Conservation (phyloP, 2,797 vertebrate genomes). For the Hydrophis major region DNA sequence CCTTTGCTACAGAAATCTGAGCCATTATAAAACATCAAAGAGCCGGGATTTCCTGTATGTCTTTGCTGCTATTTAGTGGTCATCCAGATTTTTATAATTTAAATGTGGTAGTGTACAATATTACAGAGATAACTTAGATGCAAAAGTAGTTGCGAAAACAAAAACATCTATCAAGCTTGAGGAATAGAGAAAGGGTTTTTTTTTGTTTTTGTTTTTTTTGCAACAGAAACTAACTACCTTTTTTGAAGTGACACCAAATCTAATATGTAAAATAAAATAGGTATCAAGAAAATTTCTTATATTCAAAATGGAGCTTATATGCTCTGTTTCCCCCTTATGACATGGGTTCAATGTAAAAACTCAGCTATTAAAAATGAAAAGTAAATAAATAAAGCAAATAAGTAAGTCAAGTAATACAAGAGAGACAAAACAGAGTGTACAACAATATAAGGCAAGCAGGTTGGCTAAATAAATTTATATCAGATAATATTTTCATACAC, state of each 20-base stretch:
- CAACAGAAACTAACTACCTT: not conserved
- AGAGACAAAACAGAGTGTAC: not conserved
- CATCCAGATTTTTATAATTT: not conserved
- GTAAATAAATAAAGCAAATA: not conserved
- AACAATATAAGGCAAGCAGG: not conserved
- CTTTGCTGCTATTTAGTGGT: not conserved
- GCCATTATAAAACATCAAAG: not conserved
- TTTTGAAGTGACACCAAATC: not conserved
- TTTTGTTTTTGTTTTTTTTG: no score
- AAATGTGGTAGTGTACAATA: not conserved
- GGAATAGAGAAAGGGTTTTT: not conserved
- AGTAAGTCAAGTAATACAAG: not conserved
- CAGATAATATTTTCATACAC: not conserved
- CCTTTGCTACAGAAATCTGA: not conserved
- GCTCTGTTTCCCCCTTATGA: not conserved
- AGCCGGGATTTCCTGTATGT: not conserved
- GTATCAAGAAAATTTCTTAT: not conserved
- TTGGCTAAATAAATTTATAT: not conserved
- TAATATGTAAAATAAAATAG: not conserved
- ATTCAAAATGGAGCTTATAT: not conserved
- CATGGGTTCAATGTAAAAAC: not conserved
- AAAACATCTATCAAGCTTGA: not conserved
- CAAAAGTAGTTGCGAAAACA: not conserved
- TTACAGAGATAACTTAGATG: not conserved
- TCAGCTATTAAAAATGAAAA: not conserved